Percentiles rank a stretch among this genome's conserved stretches.
These are phyloP conservation scores for Amphipyra tragopoginis DNA, from an alignment of 2,888 invertebrate species.

Conservation along the genomic window DNA sequence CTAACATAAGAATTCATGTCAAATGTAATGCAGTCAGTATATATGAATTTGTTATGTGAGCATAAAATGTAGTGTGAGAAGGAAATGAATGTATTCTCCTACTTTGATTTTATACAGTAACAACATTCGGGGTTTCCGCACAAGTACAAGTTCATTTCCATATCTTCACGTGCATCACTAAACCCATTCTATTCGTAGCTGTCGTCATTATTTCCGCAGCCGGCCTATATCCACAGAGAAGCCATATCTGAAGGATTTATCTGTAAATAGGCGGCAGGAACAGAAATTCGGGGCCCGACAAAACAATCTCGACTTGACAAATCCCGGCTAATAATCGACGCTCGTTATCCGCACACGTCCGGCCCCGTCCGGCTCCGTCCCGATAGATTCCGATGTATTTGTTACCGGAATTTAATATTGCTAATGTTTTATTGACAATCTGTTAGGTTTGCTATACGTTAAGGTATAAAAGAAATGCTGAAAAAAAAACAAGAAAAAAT, in stretches of 20 bases:
- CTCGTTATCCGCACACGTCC: constrained; percentile 64
- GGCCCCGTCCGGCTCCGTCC: constrained; percentile 41
- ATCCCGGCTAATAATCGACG: constrained; percentile 64
- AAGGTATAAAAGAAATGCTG: background rate
- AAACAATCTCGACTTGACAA: constrained; percentile 65
- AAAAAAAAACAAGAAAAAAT: background rate
- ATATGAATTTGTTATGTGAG: too few relatives aligned
- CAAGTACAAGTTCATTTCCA: too few relatives aligned
- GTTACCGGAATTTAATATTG: constrained; percentile 57
- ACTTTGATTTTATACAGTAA: too few relatives aligned
- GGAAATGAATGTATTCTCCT: too few relatives aligned
- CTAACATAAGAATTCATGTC: too few relatives aligned
- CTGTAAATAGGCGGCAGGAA: constrained; percentile 20
- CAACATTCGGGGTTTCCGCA: too few relatives aligned
- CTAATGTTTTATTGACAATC: constrained; percentile 49
- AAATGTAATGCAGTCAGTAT: too few relatives aligned
- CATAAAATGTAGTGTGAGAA: too few relatives aligned
- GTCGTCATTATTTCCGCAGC: constrained; percentile 21
- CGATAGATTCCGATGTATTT: constrained; percentile 54
- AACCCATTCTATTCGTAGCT: constrained; percentile 14
- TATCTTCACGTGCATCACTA: constrained; percentile 4
- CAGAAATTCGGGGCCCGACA: constrained; percentile 52
- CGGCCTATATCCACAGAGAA: constrained; percentile 8
- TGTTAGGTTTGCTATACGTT: constrained; percentile 1
- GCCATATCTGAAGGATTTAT: constrained; percentile 47